Conservation (phyloP, 53 echinoderm and acorn worm species). For the Mesocentrotus franciscanus region DNA sequence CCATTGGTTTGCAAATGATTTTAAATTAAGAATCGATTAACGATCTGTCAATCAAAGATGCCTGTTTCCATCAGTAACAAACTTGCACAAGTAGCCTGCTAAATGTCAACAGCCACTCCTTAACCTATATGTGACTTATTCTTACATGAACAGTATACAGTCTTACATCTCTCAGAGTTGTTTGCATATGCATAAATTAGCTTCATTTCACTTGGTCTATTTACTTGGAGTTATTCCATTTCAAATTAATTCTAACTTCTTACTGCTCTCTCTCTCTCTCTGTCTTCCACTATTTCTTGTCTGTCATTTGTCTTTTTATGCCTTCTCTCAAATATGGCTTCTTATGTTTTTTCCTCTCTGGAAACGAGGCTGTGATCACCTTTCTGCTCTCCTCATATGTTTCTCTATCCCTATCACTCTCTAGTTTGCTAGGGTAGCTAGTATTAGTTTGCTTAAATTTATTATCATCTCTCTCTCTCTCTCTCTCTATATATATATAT, state of each 20-base stretch:
- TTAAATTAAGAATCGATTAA: not conserved
- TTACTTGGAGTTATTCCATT: not conserved
- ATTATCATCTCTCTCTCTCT: too few species aligned
- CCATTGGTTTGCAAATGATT: not conserved
- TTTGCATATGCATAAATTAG: not conserved
- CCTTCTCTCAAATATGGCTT: not conserved
- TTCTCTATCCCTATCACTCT: not conserved
- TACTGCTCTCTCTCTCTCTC: not conserved
- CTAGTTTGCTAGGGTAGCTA: too few species aligned
- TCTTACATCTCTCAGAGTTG: not conserved
- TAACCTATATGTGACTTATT: not conserved
- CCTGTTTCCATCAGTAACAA: not conserved
- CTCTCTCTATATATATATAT: too few species aligned
- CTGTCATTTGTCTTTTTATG: not conserved
- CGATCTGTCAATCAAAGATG: not conserved
- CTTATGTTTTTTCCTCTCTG: too few species aligned
- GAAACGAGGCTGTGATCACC: too few species aligned
- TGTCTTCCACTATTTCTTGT: not conserved
- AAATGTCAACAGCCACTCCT: conserved; percentile 1
- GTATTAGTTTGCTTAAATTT: too few species aligned
- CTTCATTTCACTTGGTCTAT: not conserved
- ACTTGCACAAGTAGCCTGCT: not conserved
- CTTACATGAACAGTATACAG: not conserved
- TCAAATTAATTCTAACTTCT: not conserved
- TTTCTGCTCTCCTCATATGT: too few species aligned